A percentile compares a stretch with the other conserved stretches of the same genome.
These are phyloP conservation scores for Dipodomys stephensi DNA, from an alignment of 2,113 vertebrate genomes.

Conservation along the genomic window DNA sequence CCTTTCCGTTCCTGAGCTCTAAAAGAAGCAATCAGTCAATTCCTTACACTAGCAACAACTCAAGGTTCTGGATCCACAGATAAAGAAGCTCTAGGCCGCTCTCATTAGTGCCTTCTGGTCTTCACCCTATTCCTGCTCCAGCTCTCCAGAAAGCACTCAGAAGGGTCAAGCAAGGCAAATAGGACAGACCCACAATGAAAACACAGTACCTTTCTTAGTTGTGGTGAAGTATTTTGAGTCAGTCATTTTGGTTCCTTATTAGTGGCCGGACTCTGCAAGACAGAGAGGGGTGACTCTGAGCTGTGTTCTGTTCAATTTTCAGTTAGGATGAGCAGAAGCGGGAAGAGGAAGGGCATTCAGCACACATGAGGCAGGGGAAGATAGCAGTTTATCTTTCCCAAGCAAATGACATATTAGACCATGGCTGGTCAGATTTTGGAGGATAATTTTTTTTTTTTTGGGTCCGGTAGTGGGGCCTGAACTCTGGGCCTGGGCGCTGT, in stretches of 20 bases:
- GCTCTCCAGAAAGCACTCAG: not conserved
- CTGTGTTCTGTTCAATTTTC: not conserved
- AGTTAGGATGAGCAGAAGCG: not conserved
- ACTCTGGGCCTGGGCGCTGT: too few relatives aligned
- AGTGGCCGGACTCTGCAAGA: conserved; percentile 79
- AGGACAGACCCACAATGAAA: not conserved
- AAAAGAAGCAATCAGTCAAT: not conserved
- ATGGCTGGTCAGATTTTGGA: not conserved
- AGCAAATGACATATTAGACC: not conserved
- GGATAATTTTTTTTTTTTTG: not conserved
- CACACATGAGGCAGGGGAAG: not conserved
- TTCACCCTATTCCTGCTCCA: not conserved
- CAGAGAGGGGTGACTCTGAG: conserved; percentile 16
- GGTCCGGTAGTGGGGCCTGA: too few relatives aligned
- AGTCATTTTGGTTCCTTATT: conserved; percentile 92
- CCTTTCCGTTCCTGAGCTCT: conserved; percentile 35
- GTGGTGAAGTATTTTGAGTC: conserved; percentile 99
- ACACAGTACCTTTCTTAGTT: conserved; percentile 96
- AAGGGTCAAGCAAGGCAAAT: not conserved
- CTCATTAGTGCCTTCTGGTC: not conserved
- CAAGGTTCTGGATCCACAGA: not conserved
- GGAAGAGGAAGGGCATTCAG: not conserved
- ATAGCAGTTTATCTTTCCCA: not conserved
- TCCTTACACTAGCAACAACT: not conserved
- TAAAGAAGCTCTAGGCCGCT: not conserved